Conservation (phyloP, 1,140 invertebrate genomes). For the Marisa cornuarietis region DNA sequence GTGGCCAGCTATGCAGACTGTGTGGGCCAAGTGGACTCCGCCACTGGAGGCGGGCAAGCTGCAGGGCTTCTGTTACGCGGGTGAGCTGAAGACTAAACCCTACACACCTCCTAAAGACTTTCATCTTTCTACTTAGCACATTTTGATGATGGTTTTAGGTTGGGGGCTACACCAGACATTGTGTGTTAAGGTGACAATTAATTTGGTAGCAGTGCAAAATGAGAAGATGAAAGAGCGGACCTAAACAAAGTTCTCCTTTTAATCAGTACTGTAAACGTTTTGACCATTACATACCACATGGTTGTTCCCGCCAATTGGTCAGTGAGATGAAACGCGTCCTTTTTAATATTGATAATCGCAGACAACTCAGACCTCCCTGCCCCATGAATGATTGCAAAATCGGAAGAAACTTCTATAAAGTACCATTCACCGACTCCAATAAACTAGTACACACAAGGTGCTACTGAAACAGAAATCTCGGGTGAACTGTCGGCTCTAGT, state of each 20-base stretch:
- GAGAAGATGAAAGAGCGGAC: conserved; percentile 59
- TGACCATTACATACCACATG: neutral
- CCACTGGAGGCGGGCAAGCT: conserved; percentile 75
- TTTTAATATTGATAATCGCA: no score
- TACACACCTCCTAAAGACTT: neutral
- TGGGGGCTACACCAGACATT: neutral
- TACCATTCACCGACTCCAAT: no score
- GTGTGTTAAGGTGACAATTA: neutral
- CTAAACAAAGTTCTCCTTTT: no score
- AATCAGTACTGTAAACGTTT: neutral
- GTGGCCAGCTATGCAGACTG: conserved; percentile 86
- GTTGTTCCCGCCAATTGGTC: no score
- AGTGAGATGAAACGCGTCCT: no score
- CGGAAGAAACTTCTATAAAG: no score
- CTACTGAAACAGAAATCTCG: no score
- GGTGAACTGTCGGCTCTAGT: no score
- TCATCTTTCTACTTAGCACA: neutral
- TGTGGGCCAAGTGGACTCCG: conserved; percentile 87
- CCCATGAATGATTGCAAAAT: no score
- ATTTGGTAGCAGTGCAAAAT: conserved; percentile 41
- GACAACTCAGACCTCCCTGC: no score
- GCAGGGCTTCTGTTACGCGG: conserved; percentile 49
- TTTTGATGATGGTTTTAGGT: neutral
- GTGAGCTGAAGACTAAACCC: conserved; percentile 25
- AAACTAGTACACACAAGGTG: no score